Evolutionary conservation across 2,888 invertebrate species (phyloP), one percentile per base, ranked within the genome.

Genomic region (Acanthacorydalis orientalis): DNA sequence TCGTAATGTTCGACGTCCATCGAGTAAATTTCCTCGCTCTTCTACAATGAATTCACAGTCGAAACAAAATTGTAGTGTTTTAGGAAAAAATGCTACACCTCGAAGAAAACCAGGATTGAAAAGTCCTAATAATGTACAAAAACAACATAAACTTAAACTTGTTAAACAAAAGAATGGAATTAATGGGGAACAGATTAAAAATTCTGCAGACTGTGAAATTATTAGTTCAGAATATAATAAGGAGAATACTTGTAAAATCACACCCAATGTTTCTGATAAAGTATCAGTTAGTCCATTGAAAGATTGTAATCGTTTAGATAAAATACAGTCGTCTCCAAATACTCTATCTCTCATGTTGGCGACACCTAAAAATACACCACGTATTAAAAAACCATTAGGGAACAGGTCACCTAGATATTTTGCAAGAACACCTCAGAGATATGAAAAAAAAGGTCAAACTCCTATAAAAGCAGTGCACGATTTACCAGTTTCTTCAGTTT

Each of bases 301-400:
- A 40, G 46, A 46, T 31, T 40, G 12, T 11, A 46, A 46, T 31
- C 15, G 40, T 31, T 16, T 39, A 3, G 42, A 42, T 16, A 39
- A 16, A 32, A 44, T 15, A 14, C 44, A 12, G 14, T 33, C 8
- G 8, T n/a, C 33, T 23, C 23, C 23, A 23, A 23, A 23, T 6
- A 23, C 23, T 23, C 3, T 6, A 23, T 23, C 23, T 23, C 6
- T 23, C 6, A 23, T 40, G 2, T 9, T 31, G 55, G 51, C 51
- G 11, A 57, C 59, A 8, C 61, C 61, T 44, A 65, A 59, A 51
- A 57, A 52, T 23, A 65, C 68, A 3, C 80, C 80, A 3, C 68
- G 72, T 43, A 68, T 80, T 52, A 80, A 76, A 55, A 75, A 73
- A 57, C 65, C 75, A 8, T 61, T 81, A 31, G 69, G 69, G 49